phyloP scores from a whole-genome alignment of 1,140 invertebrate genomes.

The Aphelinus atriplicis region DNA sequence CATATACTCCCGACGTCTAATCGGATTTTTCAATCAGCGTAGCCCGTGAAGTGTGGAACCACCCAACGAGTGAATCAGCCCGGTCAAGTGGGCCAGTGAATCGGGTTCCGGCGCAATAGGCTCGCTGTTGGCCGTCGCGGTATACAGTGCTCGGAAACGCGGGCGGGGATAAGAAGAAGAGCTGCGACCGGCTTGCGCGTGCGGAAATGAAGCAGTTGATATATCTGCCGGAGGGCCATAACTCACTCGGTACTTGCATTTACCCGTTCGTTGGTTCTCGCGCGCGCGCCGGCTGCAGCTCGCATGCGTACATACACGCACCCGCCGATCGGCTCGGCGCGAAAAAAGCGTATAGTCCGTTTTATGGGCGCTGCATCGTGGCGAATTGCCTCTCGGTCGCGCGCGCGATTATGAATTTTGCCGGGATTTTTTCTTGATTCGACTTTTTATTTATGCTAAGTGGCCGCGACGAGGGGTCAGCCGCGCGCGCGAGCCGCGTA shows the following conservation, averaged over 20 bases:
- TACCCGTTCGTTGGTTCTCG: conserved; percentile 19
- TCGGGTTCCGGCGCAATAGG: too few relatives aligned
- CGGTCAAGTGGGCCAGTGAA: too few relatives aligned
- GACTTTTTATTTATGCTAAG: conserved; percentile 24
- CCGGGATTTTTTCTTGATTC: conserved; percentile 28
- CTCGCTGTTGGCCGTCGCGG: too few relatives aligned
- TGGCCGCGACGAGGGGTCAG: neutral
- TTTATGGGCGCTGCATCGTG: too few relatives aligned
- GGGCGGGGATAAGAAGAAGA: neutral
- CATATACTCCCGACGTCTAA: too few relatives aligned
- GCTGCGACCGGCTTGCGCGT: conserved; percentile 47
- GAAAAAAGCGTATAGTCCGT: too few relatives aligned
- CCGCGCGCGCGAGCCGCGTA: neutral
- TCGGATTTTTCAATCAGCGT: too few relatives aligned
- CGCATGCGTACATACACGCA: neutral
- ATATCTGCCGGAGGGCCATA: conserved; percentile 60
- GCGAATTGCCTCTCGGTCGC: neutral
- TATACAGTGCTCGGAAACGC: neutral
- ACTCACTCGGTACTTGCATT: conserved; percentile 60
- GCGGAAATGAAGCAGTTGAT: conserved; percentile 64
- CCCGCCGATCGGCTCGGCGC: too few relatives aligned
- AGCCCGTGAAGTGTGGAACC: too few relatives aligned
- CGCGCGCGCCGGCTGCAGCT: neutral
- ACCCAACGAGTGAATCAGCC: too few relatives aligned
- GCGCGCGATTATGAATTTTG: conserved; percentile 11